Conservation (phyloP, 1,140 invertebrate species). For the Drosophila oshimai region DNA sequence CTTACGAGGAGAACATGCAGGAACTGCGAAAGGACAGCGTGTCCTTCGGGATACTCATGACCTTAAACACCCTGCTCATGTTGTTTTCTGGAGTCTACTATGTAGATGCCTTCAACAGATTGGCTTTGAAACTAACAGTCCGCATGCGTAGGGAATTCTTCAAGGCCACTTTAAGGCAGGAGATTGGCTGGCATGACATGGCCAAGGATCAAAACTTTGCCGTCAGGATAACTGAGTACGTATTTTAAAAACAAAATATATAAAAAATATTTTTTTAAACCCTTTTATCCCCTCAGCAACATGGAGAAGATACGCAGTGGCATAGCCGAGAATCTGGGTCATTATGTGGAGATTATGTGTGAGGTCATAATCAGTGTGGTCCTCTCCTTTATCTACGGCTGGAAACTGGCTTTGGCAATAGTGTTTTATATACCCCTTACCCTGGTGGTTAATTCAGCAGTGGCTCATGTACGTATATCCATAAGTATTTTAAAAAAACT, state of each 20-base stretch:
- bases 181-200: conserved; percentile 95
- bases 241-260: conserved; percentile 55
- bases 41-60: conserved; percentile 86
- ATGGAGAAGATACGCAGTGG: conserved; percentile 93
- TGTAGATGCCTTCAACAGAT: conserved; percentile 87
- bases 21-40: conserved; percentile 87
- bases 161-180: conserved; percentile 90
- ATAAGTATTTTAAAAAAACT: not conserved
- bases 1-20: conserved; percentile 84
- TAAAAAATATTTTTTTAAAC: not conserved
- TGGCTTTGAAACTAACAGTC: conserved; percentile 86
- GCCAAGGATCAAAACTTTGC: conserved; percentile 93
- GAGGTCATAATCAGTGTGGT: conserved; percentile 87
- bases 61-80: conserved; percentile 85
- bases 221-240: conserved; percentile 91
- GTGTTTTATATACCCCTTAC: conserved; percentile 91
- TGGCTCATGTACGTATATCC: conserved; percentile 85
- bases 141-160: conserved; percentile 88
- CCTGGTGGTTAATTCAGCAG: conserved; percentile 86
- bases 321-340: conserved; percentile 93
- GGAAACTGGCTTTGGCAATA: conserved; percentile 92
- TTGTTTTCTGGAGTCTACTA: conserved; percentile 86
- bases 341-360: conserved; percentile 88
- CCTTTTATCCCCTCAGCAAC: conserved; percentile 85
- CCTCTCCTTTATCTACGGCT: conserved; percentile 89